Evolutionary conservation across 92 coral and sea anemone species (phyloP).

Genomic region (Ricordea florida): DNA sequence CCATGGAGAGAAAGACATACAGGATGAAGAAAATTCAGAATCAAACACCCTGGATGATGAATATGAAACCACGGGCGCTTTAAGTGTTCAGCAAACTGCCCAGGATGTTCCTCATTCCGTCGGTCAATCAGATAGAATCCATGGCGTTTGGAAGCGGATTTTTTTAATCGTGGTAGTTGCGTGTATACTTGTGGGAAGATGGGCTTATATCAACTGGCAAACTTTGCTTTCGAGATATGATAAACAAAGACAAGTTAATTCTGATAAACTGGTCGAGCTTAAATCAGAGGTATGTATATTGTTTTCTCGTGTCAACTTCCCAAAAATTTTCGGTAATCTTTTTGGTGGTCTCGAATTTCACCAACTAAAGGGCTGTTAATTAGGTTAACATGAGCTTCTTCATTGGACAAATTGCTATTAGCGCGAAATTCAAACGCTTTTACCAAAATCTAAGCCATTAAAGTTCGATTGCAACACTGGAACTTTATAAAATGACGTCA

Average conservation of each 20-base stretch:
- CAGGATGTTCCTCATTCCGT: neutral
- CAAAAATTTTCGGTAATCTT: too few species aligned
- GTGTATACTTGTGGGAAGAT: slow-evolving; percentile 30
- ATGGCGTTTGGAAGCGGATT: slow-evolving; percentile 19
- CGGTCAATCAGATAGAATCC: neutral
- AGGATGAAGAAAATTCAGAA: neutral
- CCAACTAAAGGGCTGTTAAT: too few species aligned
- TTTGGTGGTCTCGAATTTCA: too few species aligned
- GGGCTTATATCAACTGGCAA: slow-evolving; percentile 34
- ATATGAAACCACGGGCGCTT: neutral
- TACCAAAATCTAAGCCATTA: too few species aligned
- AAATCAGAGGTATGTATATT: slow-evolving; percentile 38
- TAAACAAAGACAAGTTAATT: neutral
- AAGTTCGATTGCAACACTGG: too few species aligned
- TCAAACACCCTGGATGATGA: neutral
- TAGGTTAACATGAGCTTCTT: too few species aligned
- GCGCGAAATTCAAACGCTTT: too few species aligned
- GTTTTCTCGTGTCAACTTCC: too few species aligned
- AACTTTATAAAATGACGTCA: too few species aligned
- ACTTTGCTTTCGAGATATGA: neutral
- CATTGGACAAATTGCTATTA: too few species aligned
- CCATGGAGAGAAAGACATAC: neutral
- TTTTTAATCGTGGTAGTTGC: slow-evolving; percentile 40
- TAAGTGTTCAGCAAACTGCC: neutral
- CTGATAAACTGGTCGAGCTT: neutral